These are phyloP conservation scores for Aphelenchoides besseyi DNA, from an alignment of 1,140 invertebrate genomes.

Conservation along the genomic window DNA sequence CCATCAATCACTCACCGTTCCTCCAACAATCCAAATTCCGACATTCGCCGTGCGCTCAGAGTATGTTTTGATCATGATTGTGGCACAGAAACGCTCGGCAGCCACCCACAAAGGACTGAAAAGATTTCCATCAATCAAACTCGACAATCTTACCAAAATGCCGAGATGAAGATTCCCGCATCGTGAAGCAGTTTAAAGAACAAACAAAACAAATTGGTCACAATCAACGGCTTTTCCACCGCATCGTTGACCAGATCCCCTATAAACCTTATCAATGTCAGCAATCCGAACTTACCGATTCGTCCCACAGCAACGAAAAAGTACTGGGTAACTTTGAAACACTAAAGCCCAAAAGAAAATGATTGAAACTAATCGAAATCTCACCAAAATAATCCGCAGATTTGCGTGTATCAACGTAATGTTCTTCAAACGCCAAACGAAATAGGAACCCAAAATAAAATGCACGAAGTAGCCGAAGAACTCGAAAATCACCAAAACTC, in stretches of 20 bases:
- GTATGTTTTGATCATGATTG: conserved; percentile 24
- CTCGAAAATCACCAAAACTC: conserved; percentile 9
- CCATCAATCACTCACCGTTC: not conserved
- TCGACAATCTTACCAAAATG: not conserved
- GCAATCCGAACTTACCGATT: not conserved
- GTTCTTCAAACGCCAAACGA: conserved; percentile 13
- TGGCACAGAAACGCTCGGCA: conserved; percentile 5
- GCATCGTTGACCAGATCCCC: conserved; percentile 8
- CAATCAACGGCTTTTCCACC: not conserved
- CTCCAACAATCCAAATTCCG: conserved; percentile 11
- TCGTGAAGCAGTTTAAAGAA: conserved; percentile 19
- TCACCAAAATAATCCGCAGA: conserved; percentile 20
- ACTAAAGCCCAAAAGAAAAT: not conserved
- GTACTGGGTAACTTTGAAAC: conserved; percentile 20
- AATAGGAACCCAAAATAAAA: conserved; percentile 14
- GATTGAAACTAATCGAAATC: not conserved
- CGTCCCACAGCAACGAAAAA: conserved; percentile 18
- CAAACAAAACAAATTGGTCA: conserved; percentile 22
- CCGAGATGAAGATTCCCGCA: conserved; percentile 15
- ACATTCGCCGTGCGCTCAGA: conserved; percentile 15
- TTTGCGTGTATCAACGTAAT: conserved; percentile 21
- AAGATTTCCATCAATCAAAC: not conserved
- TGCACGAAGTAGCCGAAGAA: conserved; percentile 14
- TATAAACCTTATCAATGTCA: no score
- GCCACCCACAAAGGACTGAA: conserved; percentile 18